Conservation (phyloP, 2,888 invertebrate species). For the Hecatera dysodea region DNA sequence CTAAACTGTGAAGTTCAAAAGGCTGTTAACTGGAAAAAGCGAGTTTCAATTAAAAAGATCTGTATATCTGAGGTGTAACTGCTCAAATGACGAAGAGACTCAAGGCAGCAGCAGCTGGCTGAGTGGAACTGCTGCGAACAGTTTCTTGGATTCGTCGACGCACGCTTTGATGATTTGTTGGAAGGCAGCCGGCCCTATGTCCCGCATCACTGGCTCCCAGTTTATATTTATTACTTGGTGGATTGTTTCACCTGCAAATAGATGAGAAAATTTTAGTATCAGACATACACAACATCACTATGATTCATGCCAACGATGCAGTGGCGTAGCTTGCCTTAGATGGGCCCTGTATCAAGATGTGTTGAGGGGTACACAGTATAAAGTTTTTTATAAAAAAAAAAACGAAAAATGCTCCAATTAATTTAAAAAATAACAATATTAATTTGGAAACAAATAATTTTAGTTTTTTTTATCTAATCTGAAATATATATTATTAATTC, state of each 20-base stretch:
- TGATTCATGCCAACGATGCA: not conserved
- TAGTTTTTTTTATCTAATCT: no score
- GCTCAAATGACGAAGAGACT: constrained; percentile 10
- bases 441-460: no score
- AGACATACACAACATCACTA: fast-evolving
- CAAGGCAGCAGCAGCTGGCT: constrained; percentile 77
- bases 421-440: no score
- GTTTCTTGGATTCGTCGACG: constrained; percentile 85
- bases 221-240: constrained; percentile 85
- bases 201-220: constrained; percentile 88
- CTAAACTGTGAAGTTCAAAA: not conserved
- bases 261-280: not conserved
- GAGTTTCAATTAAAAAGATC: not conserved
- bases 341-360: no score
- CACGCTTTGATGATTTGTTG: constrained; percentile 86
- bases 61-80: constrained; percentile 21
- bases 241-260: constrained; percentile 80
- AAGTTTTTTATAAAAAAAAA: no score
- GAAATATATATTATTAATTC: no score
- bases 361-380: no score
- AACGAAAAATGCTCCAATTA: no score
- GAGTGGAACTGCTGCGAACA: constrained; percentile 83
- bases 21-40: not conserved
- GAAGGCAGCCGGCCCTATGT: constrained; percentile 87
- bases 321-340: no score